phyloP scores from a whole-genome alignment of 2,888 invertebrate species.

The Ormyrus labotus region DNA sequence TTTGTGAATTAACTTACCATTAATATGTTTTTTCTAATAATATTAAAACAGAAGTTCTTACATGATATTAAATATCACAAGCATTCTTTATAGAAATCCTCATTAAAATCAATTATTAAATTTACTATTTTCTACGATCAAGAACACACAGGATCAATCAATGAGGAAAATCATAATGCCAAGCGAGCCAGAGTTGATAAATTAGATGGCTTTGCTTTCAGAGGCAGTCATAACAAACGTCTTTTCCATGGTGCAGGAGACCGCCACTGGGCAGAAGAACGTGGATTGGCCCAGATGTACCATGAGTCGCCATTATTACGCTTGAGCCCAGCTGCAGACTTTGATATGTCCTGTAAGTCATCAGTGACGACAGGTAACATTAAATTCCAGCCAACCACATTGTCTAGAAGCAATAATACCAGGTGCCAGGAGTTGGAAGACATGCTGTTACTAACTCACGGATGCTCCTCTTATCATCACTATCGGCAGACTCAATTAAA shows the following conservation, averaged over 20 bases:
- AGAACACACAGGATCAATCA: constrained; percentile 32
- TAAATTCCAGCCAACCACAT: constrained; percentile 57
- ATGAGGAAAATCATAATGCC: constrained; percentile 39
- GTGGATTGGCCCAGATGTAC: constrained; percentile 67
- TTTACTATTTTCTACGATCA: constrained; percentile 22
- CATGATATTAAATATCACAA: neutral
- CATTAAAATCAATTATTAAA: constrained; percentile 3
- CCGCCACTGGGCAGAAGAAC: constrained; percentile 47
- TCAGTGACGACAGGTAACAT: constrained; percentile 46
- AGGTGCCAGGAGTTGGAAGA: constrained; percentile 74
- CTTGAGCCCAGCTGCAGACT: constrained; percentile 51
- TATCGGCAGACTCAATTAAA: constrained; percentile 34
- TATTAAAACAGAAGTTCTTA: too few relatives aligned
- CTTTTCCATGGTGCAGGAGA: constrained; percentile 64
- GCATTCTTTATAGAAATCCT: constrained; percentile 10
- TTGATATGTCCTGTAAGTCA: constrained; percentile 40
- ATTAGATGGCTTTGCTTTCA: constrained; percentile 68
- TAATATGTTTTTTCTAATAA: too few relatives aligned
- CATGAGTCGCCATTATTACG: constrained; percentile 65
- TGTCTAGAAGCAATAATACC: constrained; percentile 32
- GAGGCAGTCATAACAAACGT: constrained; percentile 70
- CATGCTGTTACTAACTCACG: constrained; percentile 81
- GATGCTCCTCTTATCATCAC: constrained; percentile 79
- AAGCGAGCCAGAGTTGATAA: constrained; percentile 47
- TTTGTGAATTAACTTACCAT: too few relatives aligned